These are phyloP conservation scores for Parazoanthus atlanticus DNA, from an alignment of 92 coral and sea anemone genomes.

Conservation along the genomic window DNA sequence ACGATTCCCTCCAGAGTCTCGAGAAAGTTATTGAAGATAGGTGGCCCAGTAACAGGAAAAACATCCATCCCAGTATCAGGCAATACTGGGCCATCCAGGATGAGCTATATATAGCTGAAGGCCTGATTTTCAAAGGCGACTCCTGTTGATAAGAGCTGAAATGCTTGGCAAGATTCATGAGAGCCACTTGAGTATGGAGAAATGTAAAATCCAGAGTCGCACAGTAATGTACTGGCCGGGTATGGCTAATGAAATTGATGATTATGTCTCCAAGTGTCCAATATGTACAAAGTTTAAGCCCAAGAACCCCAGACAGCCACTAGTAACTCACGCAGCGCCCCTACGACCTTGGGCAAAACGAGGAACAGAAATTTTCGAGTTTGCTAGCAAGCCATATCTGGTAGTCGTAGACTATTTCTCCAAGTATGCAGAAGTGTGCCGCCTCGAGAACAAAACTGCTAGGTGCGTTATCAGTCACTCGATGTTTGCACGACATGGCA, in stretches of 20 bases:
- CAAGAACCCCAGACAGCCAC: conserved; percentile 44
- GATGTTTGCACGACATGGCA: conserved; percentile 29
- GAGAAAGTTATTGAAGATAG: no score
- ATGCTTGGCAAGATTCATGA: conserved; percentile 26
- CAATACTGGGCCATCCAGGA: no score
- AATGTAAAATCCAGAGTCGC: conserved; percentile 27
- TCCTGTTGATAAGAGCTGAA: conserved; percentile 31
- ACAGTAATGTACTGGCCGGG: conserved; percentile 47
- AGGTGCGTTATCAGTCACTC: conserved; percentile 34
- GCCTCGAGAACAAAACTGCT: conserved; percentile 41
- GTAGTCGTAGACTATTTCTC: conserved; percentile 57
- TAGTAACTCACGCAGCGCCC: conserved; percentile 39
- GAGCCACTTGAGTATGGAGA: conserved; percentile 37
- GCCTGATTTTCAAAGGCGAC: conserved; percentile 43
- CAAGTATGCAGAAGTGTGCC: conserved; percentile 50
- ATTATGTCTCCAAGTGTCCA: conserved; percentile 34
- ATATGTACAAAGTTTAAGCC: conserved; percentile 45
- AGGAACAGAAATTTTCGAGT: conserved; percentile 52
- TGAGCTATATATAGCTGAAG: no score
- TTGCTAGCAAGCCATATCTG: conserved; percentile 27
- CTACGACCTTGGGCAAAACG: conserved; percentile 53
- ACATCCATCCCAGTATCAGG: no score
- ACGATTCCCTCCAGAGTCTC: no score
- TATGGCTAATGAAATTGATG: conserved; percentile 49
- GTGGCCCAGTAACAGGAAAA: no score